Conservation (phyloP, 35 echinoderm and acorn worm genomes). For the Anneissia japonica region DNA sequence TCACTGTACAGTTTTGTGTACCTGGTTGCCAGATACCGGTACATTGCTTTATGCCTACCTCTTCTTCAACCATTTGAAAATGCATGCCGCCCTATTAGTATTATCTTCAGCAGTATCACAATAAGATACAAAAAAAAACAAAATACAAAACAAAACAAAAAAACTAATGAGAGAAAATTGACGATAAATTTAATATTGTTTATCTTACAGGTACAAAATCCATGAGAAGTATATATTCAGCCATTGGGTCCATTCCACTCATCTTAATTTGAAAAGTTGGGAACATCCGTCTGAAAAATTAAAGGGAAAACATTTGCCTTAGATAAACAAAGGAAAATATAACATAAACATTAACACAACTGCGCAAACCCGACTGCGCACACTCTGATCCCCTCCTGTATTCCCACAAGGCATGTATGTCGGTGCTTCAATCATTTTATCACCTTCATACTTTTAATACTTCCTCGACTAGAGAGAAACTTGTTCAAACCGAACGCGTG, state of each 20-base stretch:
- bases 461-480: neutral
- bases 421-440: neutral
- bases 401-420: too few species aligned
- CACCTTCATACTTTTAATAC: neutral
- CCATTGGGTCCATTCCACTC: slow-evolving; percentile 96
- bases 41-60: too few species aligned
- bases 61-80: too few species aligned
- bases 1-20: too few species aligned
- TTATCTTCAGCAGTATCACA: too few species aligned
- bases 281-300: slow-evolving; percentile 88
- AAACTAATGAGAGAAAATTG: too few species aligned
- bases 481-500: neutral
- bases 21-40: too few species aligned
- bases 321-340: neutral
- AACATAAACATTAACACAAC: neutral
- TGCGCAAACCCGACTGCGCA: neutral
- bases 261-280: slow-evolving; percentile 98
- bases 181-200: neutral
- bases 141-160: too few species aligned
- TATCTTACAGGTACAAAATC: slow-evolving; percentile 98
- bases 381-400: neutral
- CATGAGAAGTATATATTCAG: slow-evolving; percentile 98
- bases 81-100: too few species aligned
- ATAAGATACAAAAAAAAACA: too few species aligned
- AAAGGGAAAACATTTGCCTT: slow-evolving; percentile 3